A percentile compares a stretch with the other conserved stretches of the same genome.
Evolutionary conservation across 2,113 vertebrate species (phyloP).

Genomic region (Lamprotornis superbus): DNA sequence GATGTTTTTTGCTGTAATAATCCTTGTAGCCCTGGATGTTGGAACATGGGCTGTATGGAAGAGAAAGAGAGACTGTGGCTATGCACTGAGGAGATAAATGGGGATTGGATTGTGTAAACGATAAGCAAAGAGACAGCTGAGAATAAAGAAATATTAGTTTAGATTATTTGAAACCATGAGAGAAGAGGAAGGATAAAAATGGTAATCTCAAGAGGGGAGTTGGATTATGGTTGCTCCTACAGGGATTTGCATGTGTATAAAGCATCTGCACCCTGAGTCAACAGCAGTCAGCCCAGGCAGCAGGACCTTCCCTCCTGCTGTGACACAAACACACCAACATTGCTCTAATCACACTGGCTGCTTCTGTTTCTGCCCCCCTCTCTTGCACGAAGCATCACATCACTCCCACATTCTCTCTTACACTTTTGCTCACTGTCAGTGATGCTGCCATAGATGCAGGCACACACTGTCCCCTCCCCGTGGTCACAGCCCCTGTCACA

Average conservation of each 20-base stretch:
- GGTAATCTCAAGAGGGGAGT: not conserved
- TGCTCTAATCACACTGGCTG: not conserved
- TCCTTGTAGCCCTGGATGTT: not conserved
- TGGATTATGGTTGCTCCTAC: not conserved
- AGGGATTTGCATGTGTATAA: not conserved
- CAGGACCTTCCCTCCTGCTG: not conserved
- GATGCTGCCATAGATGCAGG: not conserved
- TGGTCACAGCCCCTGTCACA: accelerated
- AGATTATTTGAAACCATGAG: not conserved
- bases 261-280: conserved; percentile 8
- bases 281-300: not conserved
- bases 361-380: not conserved
- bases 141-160: conserved; percentile 17
- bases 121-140: not conserved
- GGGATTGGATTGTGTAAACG: not conserved
- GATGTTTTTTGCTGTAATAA: not conserved
- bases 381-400: not conserved
- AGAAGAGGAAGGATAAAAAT: not conserved
- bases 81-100: not conserved
- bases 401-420: not conserved
- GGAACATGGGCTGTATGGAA: not conserved
- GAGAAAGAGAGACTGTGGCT: not conserved
- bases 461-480: accelerated
- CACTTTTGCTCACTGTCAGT: not conserved
- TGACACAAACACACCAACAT: not conserved